Percentiles rank a stretch among this genome's conserved stretches.
These are phyloP conservation scores for Drosophila borealis DNA, from an alignment of 2,888 invertebrate genomes.

Conservation along the genomic window DNA sequence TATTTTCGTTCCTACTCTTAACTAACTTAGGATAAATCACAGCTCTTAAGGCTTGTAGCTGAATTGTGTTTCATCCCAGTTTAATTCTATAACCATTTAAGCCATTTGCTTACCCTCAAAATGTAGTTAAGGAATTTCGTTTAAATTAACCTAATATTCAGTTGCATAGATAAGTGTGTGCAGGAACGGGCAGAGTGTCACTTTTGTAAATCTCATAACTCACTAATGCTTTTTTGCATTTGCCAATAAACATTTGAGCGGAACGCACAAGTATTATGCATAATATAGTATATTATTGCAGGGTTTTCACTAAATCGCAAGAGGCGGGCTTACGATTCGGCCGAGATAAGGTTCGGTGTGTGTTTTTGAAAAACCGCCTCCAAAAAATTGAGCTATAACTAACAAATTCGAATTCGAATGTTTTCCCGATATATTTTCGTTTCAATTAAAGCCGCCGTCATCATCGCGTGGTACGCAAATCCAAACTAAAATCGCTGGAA, in stretches of 20 bases:
- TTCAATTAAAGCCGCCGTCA: constrained; percentile 83
- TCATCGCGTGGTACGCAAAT: constrained; percentile 84
- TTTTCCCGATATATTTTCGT: constrained; percentile 50
- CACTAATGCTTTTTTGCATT: constrained; percentile 21
- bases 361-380: constrained; percentile 39
- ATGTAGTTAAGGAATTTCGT: neutral
- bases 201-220: constrained; percentile 31
- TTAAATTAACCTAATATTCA: neutral
- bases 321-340: neutral
- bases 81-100: too few species aligned
- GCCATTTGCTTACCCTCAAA: neutral
- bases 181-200: neutral
- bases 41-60: too few species aligned
- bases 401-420: constrained; percentile 25
- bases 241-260: constrained; percentile 30
- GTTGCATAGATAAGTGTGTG: constrained; percentile 4
- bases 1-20: too few species aligned
- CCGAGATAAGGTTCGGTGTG: constrained; percentile 30
- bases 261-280: constrained; percentile 27
- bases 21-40: too few species aligned
- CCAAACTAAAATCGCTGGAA: constrained; percentile 84
- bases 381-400: constrained; percentile 20
- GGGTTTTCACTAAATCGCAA: constrained; percentile 19
- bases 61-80: too few species aligned
- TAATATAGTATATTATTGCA: constrained; percentile 25